Evolutionary conservation across 2,113 vertebrate genomes (phyloP).

Genomic region (Cranoglanis bouderius): DNA sequence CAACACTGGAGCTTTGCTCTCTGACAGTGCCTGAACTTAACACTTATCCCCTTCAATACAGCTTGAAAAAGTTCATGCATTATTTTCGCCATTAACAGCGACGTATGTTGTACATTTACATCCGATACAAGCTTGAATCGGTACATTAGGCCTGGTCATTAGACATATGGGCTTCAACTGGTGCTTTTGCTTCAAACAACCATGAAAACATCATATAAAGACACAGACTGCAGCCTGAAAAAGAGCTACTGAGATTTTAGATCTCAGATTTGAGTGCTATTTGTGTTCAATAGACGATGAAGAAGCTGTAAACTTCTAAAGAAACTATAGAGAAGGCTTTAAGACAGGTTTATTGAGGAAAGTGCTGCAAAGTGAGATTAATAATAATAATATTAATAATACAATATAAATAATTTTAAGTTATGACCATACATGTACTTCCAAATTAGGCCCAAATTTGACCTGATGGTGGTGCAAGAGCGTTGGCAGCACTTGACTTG

Average conservation of each 20-base stretch:
- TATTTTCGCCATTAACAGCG: slow-evolving; percentile 59
- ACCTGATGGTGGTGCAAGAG: too few species aligned
- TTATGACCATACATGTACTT: too few species aligned
- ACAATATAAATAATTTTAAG: background rate
- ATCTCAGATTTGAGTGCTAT: background rate
- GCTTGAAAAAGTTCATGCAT: slow-evolving; percentile 55
- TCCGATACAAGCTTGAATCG: background rate
- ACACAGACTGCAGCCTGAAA: background rate
- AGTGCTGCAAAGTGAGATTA: background rate
- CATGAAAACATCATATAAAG: background rate
- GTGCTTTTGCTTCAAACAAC: slow-evolving; percentile 2
- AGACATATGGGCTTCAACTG: slow-evolving; percentile 28
- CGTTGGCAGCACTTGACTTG: too few species aligned
- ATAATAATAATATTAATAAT: background rate
- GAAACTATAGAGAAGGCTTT: background rate
- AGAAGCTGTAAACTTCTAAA: too few species aligned
- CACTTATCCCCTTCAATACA: slow-evolving; percentile 50
- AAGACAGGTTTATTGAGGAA: background rate
- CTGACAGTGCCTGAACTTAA: slow-evolving; percentile 54
- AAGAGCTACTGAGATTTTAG: background rate
- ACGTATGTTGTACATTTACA: background rate
- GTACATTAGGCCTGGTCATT: slow-evolving; percentile 20
- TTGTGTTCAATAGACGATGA: background rate
- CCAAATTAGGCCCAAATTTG: too few species aligned
- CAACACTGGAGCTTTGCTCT: slow-evolving; percentile 62